A percentile compares a stretch with the other conserved stretches of the same genome.
These are phyloP conservation scores for Sebastes schlegelii DNA, from an alignment of 2,113 vertebrate species.

Conservation along the genomic window DNA sequence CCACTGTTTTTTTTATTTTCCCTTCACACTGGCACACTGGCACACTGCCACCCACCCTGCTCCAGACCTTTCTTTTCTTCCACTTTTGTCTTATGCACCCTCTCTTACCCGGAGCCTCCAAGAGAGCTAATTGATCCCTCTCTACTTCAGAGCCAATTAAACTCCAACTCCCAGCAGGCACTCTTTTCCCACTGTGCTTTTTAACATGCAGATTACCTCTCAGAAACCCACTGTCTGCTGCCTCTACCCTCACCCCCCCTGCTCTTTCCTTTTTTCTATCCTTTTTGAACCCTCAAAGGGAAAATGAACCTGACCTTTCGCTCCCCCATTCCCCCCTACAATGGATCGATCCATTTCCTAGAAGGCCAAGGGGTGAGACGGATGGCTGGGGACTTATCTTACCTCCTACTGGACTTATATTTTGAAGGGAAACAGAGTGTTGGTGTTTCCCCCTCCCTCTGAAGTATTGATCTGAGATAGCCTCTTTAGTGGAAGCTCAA, in stretches of 20 bases:
- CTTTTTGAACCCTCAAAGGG: conserved; percentile 10
- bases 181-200: conserved; percentile 65
- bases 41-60: conserved; percentile 27
- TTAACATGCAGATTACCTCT: conserved; percentile 71
- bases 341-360: conserved; percentile 57
- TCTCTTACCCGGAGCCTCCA: conserved; percentile 26
- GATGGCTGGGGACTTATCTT: conserved; percentile 29
- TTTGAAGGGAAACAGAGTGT: conserved; percentile 15
- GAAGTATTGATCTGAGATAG: conserved; percentile 55
- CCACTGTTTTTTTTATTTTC: conserved; percentile 34
- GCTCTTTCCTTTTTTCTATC: neutral
- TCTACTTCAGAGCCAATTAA: conserved; percentile 75
- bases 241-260: neutral
- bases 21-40: conserved; percentile 23
- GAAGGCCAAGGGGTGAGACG: conserved; percentile 31
- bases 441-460: conserved; percentile 31
- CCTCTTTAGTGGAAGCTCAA: conserved; percentile 27
- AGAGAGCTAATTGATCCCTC: conserved; percentile 69
- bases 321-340: neutral
- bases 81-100: conserved; percentile 37
- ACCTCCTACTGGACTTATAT: conserved; percentile 15
- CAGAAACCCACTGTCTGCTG: conserved; percentile 20
- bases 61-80: conserved; percentile 23
- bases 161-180: conserved; percentile 74
- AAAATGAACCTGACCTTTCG: conserved; percentile 56